Percentiles rank a stretch among this genome's conserved stretches.
Conservation (phyloP, 1,140 invertebrate genomes). For the Diachasma alloeum region DNA sequence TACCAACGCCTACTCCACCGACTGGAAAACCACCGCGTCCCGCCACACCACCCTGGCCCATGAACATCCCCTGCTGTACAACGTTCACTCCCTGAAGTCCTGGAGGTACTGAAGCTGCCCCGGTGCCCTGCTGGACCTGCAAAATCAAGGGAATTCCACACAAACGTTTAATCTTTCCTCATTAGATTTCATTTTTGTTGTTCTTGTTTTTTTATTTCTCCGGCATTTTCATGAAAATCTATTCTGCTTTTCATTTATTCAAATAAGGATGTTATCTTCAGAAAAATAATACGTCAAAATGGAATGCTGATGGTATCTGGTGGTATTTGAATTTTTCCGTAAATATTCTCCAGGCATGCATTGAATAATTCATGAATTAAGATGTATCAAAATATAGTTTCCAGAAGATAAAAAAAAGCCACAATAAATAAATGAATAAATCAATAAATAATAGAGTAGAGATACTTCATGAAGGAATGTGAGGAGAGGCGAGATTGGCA, state of each 20-base stretch:
- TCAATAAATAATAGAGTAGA: conserved; percentile 28
- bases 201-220: too few species aligned
- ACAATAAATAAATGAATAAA: conserved; percentile 3
- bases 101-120: conserved; percentile 43
- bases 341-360: too few species aligned
- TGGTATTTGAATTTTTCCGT: too few species aligned
- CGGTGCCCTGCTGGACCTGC: conserved; percentile 56
- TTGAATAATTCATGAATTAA: neutral
- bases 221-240: too few species aligned
- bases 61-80: conserved; percentile 60
- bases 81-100: conserved; percentile 59
- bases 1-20: conserved; percentile 51
- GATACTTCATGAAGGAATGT: conserved; percentile 27
- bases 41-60: conserved; percentile 49
- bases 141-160: conserved; percentile 37
- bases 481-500: conserved; percentile 32
- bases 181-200: too few species aligned
- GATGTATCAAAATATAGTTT: neutral
- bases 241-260: neutral
- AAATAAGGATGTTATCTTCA: neutral
- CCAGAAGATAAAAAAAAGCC: neutral
- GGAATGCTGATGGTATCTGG: too few species aligned
- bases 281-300: too few species aligned
- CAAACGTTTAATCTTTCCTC: neutral
- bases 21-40: conserved; percentile 49